Base-by-base conservation (phyloP, 2,797 vertebrate species). In the Petrocephalus sullivani region DNA sequence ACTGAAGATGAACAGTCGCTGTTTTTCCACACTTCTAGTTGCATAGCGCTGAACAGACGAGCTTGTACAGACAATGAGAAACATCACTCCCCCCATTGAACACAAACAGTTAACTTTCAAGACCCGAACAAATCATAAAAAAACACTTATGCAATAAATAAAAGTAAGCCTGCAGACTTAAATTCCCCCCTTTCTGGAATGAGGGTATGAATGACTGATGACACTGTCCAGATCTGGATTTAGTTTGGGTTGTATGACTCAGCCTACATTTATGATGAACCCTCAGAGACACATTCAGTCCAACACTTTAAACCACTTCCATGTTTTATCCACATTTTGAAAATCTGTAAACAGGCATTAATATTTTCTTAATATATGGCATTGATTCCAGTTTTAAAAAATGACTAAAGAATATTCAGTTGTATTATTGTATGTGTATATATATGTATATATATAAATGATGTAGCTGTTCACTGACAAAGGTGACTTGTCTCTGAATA, bases 161-260 rank as follows among this genome's bases (percentile, higher is more conserved):
- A 84, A 84, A 51, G 51, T 54, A 54, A 54, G 46, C 51, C 9
- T 0, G 10, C 81, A 23, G 81, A 83, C 81, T 46, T 88, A n/a
- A 41, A 81, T 23, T 88, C 87, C 23, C 81, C 56, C 9, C 41
- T 33, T 14, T 21, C n/a, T 88, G 87, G 19, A 61, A 64, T 64
- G 75, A 81, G 67, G 78, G 58, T 23, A 88, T 57, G 58, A 64
- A 88, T 83, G 54, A 88, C 37, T 49, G 75, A 83, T 83, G 75
- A 51, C 54, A 14, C 23, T 21, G 37, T 56, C 49, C 10, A 33
- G 57, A 49, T 41, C 46, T 41, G 57, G 23, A 14, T 37, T 23
- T 41, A 16, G 56, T n/a, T 83, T 53, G 21, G 81, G 81, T 28
- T 23, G n/a, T 28, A 84, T 51, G 46, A 84, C 81, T 84, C 81